These are phyloP conservation scores for Chloroclysta siterata DNA, from an alignment of 2,888 invertebrate species.

Conservation along the genomic window DNA sequence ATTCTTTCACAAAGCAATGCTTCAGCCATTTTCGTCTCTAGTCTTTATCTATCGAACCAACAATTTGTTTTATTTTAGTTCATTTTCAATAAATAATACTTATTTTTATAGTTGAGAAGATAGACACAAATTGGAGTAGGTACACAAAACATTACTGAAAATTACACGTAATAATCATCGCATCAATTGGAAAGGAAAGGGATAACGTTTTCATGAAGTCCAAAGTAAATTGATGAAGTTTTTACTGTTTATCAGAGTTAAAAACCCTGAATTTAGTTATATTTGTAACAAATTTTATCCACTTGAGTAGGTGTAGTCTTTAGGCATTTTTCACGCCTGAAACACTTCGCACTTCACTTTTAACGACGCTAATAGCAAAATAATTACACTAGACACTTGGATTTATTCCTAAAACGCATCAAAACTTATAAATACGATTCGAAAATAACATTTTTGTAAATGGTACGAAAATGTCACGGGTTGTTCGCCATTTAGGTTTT, in stretches of 20 bases:
- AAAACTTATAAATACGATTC: conserved; percentile 43
- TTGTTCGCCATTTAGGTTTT: conserved; percentile 71
- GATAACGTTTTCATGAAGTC: neutral
- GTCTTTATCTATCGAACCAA: neutral
- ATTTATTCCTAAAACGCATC: conserved; percentile 59
- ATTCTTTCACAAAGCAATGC: conserved; percentile 2
- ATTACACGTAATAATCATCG: conserved; percentile 2
- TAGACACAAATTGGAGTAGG: neutral
- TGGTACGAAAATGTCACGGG: conserved; percentile 71
- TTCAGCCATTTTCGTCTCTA: conserved; percentile 5
- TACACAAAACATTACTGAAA: neutral
- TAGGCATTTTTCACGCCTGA: conserved; percentile 33
- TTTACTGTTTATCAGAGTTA: conserved; percentile 5
- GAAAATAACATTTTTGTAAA: conserved; percentile 55
- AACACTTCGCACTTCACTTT: conserved; percentile 39
- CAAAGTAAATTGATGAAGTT: neutral
- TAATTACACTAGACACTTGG: conserved; percentile 39
- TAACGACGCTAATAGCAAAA: conserved; percentile 23
- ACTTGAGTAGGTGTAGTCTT: conserved; percentile 43
- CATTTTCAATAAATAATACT: neutral
- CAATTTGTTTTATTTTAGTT: neutral
- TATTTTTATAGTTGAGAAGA: neutral
- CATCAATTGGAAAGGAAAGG: conserved; percentile 17
- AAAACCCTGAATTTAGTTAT: neutral
- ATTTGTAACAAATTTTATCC: conserved; percentile 35